A percentile compares a stretch with the other conserved stretches of the same genome.
These are phyloP conservation scores for Baryphthengus martii DNA, from an alignment of 2,113 vertebrate species.

Conservation along the genomic window DNA sequence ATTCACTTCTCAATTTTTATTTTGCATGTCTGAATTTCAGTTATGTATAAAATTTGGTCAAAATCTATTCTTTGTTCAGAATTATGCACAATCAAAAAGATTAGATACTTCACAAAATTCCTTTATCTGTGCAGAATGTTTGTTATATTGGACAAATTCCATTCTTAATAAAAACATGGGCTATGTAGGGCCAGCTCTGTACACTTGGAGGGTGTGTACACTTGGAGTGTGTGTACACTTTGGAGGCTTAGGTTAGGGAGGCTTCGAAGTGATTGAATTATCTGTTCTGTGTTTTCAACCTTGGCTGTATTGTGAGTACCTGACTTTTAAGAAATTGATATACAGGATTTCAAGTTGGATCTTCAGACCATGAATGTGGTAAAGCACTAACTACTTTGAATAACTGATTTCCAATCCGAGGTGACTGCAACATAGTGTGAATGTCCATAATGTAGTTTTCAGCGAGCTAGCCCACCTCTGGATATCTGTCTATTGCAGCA, in stretches of 20 bases:
- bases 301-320: neutral
- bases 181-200: accelerated
- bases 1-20: neutral
- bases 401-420: neutral
- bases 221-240: neutral
- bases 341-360: neutral
- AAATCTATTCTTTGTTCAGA: neutral
- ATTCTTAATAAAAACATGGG: neutral
- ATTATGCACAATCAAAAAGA: neutral
- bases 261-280: neutral
- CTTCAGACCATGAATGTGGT: neutral
- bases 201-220: neutral
- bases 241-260: neutral
- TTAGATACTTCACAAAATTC: neutral
- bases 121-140: neutral
- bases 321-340: neutral
- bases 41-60: neutral
- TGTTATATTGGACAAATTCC: neutral
- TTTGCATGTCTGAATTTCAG: neutral
- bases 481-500: neutral
- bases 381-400: neutral
- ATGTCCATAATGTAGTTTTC: neutral
- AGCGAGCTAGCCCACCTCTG: neutral
- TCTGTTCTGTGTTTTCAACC: neutral
- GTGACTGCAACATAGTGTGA: neutral